Evolutionary conservation across 2,888 invertebrate genomes (phyloP).

Genomic region (Apomyelois bistriatella): DNA sequence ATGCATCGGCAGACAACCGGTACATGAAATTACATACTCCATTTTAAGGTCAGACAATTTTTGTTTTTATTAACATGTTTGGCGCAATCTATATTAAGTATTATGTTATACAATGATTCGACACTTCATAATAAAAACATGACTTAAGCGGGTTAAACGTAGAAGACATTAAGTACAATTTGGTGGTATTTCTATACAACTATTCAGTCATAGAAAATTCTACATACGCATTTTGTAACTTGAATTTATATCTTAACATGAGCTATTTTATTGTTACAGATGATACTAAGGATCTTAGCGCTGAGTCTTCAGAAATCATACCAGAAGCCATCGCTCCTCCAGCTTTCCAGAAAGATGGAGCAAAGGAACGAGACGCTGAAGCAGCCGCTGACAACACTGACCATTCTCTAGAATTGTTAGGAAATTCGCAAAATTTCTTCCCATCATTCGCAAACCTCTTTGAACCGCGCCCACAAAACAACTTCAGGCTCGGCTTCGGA

Average conservation of each 20-base stretch:
- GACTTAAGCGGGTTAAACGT: background rate
- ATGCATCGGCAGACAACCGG: slow-evolving; percentile 20
- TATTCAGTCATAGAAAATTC: background rate
- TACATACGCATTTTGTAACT: background rate
- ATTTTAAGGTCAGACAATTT: slow-evolving; percentile 19
- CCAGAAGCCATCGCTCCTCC: slow-evolving; percentile 68
- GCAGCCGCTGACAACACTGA: slow-evolving; percentile 55
- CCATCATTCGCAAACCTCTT: slow-evolving; percentile 87
- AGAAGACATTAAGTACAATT: background rate
- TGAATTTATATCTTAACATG: slow-evolving; percentile 4
- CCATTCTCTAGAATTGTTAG: slow-evolving; percentile 77
- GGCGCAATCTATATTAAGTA: slow-evolving; percentile 7
- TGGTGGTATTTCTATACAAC: background rate
- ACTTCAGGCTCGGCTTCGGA: slow-evolving; percentile 80
- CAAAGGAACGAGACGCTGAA: slow-evolving; percentile 37
- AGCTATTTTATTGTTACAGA: slow-evolving; percentile 52
- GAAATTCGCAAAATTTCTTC: slow-evolving; percentile 85
- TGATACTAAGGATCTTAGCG: slow-evolving; percentile 58
- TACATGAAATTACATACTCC: slow-evolving; percentile 20
- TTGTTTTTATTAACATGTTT: slow-evolving; percentile 9
- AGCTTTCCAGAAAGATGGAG: slow-evolving; percentile 31
- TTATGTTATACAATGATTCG: slow-evolving; percentile 3
- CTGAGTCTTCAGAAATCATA: slow-evolving; percentile 71
- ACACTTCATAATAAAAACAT: background rate
- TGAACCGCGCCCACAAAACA: slow-evolving; percentile 74